Conservation (phyloP, 2,888 invertebrate species). For the Omphaloscelis lunosa region DNA sequence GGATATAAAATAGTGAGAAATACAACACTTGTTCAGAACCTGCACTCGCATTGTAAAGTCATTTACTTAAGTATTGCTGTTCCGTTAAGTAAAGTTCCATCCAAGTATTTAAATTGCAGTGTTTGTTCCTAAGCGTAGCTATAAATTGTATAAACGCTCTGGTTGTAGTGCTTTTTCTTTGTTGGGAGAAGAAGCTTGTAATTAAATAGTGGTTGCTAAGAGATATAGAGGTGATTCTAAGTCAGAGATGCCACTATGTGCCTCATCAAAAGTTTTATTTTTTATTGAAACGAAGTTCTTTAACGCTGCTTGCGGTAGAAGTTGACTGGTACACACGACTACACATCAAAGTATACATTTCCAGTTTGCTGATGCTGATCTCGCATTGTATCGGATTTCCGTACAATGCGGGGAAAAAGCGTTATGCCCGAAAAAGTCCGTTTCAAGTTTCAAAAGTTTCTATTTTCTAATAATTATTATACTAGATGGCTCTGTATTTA, state of each 20-base stretch:
- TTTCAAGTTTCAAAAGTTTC: too few species aligned
- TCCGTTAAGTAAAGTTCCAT: conserved; percentile 30
- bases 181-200: background rate
- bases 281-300: too few species aligned
- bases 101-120: conserved; percentile 31
- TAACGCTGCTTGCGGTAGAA: too few species aligned
- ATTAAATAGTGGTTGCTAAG: background rate
- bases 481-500: too few species aligned
- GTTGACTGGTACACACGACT: too few species aligned
- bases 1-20: conserved; percentile 48
- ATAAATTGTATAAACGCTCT: conserved; percentile 44
- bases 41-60: conserved; percentile 47
- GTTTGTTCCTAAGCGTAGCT: conserved; percentile 17
- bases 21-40: conserved; percentile 31
- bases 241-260: conserved; percentile 14
- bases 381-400: too few species aligned
- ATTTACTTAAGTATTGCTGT: conserved; percentile 49
- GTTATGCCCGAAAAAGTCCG: too few species aligned
- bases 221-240: conserved; percentile 22
- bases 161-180: conserved; percentile 33
- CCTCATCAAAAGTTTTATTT: background rate
- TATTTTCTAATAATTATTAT: too few species aligned
- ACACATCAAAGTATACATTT: too few species aligned
- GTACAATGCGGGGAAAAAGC: too few species aligned
- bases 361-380: too few species aligned